Evolutionary conservation across 2,113 vertebrate species (phyloP).

Genomic region (Zootoca vivipara): DNA sequence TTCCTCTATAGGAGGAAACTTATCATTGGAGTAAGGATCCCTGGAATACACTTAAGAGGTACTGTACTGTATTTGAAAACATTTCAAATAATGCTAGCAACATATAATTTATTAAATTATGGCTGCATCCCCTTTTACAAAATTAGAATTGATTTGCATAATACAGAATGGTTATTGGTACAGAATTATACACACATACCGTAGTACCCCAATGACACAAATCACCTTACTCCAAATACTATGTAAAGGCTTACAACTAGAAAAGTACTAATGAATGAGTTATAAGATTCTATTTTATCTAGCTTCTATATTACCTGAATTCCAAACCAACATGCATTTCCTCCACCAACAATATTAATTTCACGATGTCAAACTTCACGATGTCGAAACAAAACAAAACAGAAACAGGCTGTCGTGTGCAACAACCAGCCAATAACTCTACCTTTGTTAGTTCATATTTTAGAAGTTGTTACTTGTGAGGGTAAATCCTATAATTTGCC

Average conservation of each 20-base stretch:
- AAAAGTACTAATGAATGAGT: background rate
- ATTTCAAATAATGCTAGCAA: background rate
- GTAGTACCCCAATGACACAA: background rate
- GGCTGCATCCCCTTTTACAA: background rate
- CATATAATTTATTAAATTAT: background rate
- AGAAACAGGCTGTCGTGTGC: background rate
- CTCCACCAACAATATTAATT: background rate
- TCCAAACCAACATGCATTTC: background rate
- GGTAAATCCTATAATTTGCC: background rate
- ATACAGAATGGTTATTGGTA: background rate
- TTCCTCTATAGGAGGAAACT: background rate
- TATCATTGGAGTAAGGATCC: background rate
- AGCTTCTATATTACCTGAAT: background rate
- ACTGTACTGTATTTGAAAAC: background rate
- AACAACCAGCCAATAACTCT: constrained; percentile 13
- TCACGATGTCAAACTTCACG: background rate
- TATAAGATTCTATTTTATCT: background rate
- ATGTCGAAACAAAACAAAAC: background rate
- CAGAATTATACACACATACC: background rate
- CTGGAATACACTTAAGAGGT: background rate
- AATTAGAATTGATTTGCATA: background rate
- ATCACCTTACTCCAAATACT: background rate
- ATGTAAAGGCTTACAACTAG: background rate
- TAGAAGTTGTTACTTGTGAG: constrained; percentile 24
- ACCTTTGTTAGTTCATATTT: constrained; percentile 28